phyloP scores from a whole-genome alignment of 2,113 vertebrate genomes.

The Hemibagrus wyckioides region DNA sequence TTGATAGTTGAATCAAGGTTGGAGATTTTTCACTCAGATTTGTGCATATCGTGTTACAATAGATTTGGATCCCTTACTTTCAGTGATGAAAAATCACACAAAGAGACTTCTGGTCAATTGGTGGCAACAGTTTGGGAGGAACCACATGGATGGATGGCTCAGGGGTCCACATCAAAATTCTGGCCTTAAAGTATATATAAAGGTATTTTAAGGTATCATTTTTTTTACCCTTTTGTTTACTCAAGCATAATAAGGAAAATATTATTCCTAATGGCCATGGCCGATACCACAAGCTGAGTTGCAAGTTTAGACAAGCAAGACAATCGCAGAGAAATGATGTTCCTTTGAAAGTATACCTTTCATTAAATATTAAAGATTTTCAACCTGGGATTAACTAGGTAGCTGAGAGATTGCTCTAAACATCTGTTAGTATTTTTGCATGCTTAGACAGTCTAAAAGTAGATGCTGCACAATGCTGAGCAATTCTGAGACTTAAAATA shows the following conservation, averaged over 20 bases:
- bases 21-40: background rate
- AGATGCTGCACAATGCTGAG: background rate
- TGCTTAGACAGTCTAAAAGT: background rate
- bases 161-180: too few species aligned
- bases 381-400: background rate
- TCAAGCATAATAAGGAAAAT: background rate
- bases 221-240: background rate
- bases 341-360: background rate
- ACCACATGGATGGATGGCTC: too few species aligned
- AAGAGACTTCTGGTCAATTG: too few species aligned
- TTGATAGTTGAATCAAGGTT: background rate
- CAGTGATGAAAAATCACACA: too few species aligned
- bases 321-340: background rate
- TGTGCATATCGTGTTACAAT: background rate
- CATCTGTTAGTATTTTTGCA: background rate
- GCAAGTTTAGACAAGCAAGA: background rate
- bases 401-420: background rate
- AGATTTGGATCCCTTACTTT: background rate
- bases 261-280: background rate
- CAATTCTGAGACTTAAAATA: background rate
- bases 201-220: background rate
- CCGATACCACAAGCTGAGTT: background rate
- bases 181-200: background rate
- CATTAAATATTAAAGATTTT: background rate
- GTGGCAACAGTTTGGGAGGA: too few species aligned